Base-by-base conservation (phyloP, 2,888 invertebrate species). In the Chesias legatella region DNA sequence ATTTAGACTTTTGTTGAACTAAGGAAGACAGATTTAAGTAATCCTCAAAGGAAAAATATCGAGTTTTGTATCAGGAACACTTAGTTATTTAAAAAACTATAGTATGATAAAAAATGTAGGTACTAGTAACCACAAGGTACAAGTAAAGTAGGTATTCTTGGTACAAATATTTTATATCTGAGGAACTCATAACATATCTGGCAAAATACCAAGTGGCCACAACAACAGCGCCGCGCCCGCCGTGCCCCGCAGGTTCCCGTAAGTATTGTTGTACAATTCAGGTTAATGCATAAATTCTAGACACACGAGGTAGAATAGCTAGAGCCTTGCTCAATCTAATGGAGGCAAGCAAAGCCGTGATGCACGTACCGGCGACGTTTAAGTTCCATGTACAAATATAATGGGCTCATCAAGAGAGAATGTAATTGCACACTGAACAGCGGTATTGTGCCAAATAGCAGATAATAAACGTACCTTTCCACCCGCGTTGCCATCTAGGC, bases 401-500 rank as follows among this genome's bases (percentile, higher is more conserved):
- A 68, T 65, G 56, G 59, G 58, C 60, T 63, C 63, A 67, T 69
- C 67, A 69, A 61, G 59, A 59, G 62, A 63, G 63, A 64, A 69
- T 67, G 64, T 64, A 66, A 65, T 61, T 65, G 58, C 53, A 53
- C 56, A 53, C 37, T 33, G 33, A 40, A 40, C 53, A 61, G 60
- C 58, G 59, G 65, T 59, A 65, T 65, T 63, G 71, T 68, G 63
- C 66, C 68, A 67, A 68, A 70, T 69, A 69, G 60, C 65, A 60
- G 58, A 63, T 58, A 60, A 58, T 65, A 68, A 67, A 67, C 51
- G 60, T 63, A 71, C 64, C 65, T 80, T 79, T 78, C 73, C 78
- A 74, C 61, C 69, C 65, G 69, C 70, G 61, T 74, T 72, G 59
- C 67, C 72, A 78, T 75, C 69, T 76, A 76, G 75, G 77, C 66